Conservation (phyloP, 2,113 vertebrate species). For the Columba janthina region DNA sequence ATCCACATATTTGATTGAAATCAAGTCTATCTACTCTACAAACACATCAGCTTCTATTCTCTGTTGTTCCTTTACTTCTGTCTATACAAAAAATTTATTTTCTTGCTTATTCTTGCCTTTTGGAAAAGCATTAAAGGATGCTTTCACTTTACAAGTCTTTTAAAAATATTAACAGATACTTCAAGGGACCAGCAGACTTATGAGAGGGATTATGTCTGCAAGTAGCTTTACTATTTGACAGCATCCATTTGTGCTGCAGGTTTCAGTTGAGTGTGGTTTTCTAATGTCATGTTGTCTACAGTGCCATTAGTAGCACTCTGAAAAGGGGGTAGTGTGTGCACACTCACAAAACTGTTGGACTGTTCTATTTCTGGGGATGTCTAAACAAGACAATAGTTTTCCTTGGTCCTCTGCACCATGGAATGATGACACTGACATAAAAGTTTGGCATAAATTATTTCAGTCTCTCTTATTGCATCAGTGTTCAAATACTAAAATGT, state of each 20-base stretch:
- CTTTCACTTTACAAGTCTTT: background rate
- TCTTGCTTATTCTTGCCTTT: background rate
- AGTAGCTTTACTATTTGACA: background rate
- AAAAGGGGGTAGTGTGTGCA: background rate
- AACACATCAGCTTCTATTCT: background rate
- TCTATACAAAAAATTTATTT: background rate
- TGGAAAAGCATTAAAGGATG: background rate
- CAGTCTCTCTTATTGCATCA: background rate
- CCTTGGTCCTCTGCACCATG: fast-evolving
- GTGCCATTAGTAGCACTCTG: background rate
- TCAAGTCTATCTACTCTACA: background rate
- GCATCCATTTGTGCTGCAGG: background rate
- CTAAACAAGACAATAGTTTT: background rate
- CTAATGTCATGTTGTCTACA: background rate
- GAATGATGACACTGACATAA: background rate
- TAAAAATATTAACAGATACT: background rate
- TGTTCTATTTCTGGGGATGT: background rate
- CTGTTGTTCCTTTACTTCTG: background rate
- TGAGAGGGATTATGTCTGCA: background rate
- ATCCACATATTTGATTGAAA: background rate
- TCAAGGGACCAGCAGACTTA: background rate
- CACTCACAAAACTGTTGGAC: background rate
- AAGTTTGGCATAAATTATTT: background rate
- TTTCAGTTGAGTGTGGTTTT: background rate
- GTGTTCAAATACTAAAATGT: background rate